phyloP scores from a whole-genome alignment of 2,113 vertebrate species.

The Gymnorhina tibicen region DNA sequence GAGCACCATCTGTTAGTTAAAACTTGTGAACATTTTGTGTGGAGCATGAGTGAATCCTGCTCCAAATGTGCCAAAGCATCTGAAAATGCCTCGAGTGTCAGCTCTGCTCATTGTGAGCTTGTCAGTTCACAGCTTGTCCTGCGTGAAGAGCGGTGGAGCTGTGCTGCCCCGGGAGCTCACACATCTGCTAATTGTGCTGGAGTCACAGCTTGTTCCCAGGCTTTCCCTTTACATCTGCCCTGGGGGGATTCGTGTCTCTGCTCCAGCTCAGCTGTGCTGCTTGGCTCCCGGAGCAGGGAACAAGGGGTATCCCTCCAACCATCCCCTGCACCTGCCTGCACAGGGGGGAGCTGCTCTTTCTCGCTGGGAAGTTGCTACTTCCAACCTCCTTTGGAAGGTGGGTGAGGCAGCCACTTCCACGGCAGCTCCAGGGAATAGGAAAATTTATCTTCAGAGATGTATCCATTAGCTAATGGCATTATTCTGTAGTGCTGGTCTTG shows the following conservation, averaged over 20 bases:
- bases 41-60: background rate
- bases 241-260: background rate
- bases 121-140: conserved; percentile 14
- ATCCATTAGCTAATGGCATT: background rate
- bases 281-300: background rate
- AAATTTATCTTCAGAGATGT: background rate
- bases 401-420: background rate
- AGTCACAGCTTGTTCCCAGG: background rate
- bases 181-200: background rate
- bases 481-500: background rate
- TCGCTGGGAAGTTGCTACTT: background rate
- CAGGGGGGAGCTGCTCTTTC: background rate
- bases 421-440: background rate
- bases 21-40: conserved; percentile 18
- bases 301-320: background rate
- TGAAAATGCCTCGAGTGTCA: conserved; percentile 2
- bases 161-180: background rate
- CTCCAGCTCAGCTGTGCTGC: background rate
- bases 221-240: background rate
- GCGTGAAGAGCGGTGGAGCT: background rate
- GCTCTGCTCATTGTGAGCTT: background rate
- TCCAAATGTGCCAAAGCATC: conserved; percentile 11
- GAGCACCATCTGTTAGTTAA: conserved; percentile 40
- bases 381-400: background rate
- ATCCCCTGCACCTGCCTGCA: background rate